These are phyloP conservation scores for Vidua macroura DNA, from an alignment of 2,113 vertebrate genomes.

Conservation along the genomic window DNA sequence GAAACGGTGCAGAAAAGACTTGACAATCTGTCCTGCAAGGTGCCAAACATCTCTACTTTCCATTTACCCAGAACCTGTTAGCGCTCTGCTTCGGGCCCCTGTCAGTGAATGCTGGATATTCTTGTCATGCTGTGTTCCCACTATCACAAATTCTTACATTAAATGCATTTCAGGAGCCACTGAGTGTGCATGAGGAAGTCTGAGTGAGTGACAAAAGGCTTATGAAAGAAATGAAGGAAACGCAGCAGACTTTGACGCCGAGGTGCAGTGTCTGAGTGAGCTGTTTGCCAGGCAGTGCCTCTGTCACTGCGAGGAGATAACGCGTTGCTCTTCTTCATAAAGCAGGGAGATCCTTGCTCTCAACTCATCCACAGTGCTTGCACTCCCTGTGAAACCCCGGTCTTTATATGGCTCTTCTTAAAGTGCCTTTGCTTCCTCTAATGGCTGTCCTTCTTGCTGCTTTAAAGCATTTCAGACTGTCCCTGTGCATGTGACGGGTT, in stretches of 20 bases:
- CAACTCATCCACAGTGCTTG: conserved; percentile 7
- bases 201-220: conserved; percentile 1
- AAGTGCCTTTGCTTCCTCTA: neutral
- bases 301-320: neutral
- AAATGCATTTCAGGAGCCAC: neutral
- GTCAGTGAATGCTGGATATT: fast-evolving
- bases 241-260: neutral
- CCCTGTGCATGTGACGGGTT: neutral
- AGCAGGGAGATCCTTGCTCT: neutral
- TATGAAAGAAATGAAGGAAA: neutral
- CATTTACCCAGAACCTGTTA: neutral
- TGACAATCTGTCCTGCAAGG: neutral
- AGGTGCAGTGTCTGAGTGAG: neutral
- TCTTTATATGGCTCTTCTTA: neutral
- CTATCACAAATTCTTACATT: neutral
- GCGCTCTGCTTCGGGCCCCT: fast-evolving
- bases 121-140: neutral
- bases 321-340: neutral
- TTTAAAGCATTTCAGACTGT: neutral
- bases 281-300: conserved; percentile 12
- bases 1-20: neutral
- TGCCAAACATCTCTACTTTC: neutral
- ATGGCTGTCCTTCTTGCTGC: neutral
- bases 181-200: neutral
- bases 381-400: neutral